Percentiles rank a stretch among this genome's conserved stretches.
Evolutionary conservation across 2,888 invertebrate genomes (phyloP).

Genomic region (Polymixis flavicincta): DNA sequence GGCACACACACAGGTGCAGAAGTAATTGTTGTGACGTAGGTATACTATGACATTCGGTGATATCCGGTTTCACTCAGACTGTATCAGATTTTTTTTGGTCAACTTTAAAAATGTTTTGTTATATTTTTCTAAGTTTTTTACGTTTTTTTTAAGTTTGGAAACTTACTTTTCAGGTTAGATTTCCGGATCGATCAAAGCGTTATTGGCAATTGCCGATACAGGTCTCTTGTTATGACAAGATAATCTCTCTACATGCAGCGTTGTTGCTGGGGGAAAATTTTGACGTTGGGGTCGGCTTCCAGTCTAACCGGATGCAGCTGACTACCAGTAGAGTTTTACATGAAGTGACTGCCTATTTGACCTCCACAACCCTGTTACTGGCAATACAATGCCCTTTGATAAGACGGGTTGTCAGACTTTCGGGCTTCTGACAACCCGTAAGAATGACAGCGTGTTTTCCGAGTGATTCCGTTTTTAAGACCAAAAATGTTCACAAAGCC

Average conservation of each 20-base stretch:
- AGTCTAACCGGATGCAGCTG: no score
- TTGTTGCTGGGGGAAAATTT: not conserved
- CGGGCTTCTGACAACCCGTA: no score
- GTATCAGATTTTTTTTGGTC: no score
- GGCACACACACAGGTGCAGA: constrained; percentile 66
- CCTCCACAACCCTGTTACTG: no score
- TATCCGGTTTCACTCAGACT: constrained; percentile 25
- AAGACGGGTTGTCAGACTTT: no score
- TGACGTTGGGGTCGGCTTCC: not conserved
- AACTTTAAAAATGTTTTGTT: not conserved
- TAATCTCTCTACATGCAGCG: not conserved
- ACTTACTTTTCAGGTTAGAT: not conserved
- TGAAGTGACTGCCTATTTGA: no score
- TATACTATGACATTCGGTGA: constrained; percentile 38
- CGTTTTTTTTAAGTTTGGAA: not conserved
- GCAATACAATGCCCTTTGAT: no score
- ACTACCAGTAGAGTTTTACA: no score
- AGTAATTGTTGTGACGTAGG: constrained; percentile 46
- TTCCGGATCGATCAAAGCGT: not conserved
- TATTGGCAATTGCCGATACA: not conserved
- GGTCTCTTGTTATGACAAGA: no score
- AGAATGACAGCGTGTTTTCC: no score
- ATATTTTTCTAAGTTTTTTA: not conserved
- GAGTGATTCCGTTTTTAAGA: not conserved
- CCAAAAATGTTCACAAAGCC: not conserved